Evolutionary conservation across 2,113 vertebrate genomes (phyloP).

Genomic region (Engraulis encrasicolus): DNA sequence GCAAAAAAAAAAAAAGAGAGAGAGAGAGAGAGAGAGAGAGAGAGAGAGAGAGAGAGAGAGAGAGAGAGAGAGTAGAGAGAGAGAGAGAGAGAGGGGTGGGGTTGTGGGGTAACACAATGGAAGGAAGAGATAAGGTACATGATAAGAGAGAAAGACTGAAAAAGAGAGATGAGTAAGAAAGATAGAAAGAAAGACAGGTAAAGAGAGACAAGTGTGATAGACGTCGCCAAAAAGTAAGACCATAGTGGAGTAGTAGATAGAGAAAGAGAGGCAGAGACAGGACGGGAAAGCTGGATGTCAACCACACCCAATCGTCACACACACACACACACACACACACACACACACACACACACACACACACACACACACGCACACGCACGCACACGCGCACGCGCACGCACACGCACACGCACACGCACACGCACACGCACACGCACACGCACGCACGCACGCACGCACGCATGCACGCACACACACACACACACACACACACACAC

Average conservation of each 20-base stretch:
- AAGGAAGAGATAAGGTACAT: conserved; percentile 62
- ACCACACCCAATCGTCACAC: too few relatives aligned
- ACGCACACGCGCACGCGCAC: too few relatives aligned
- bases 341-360: not conserved
- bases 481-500: conserved; percentile 13
- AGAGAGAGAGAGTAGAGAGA: conserved; percentile 34
- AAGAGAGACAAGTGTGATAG: not conserved
- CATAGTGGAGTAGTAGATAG: too few relatives aligned
- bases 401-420: not conserved
- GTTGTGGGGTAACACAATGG: conserved; percentile 59
- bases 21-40: not conserved
- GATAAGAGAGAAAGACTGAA: not conserved
- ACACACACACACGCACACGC: not conserved
- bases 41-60: not conserved
- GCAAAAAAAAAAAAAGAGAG: too few relatives aligned
- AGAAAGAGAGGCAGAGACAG: too few relatives aligned
- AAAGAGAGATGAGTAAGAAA: conserved; percentile 45
- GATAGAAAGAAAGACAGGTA: not conserved
- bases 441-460: not conserved
- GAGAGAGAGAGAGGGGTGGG: conserved; percentile 34
- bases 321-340: not conserved
- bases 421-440: too few relatives aligned
- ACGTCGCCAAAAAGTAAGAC: not conserved
- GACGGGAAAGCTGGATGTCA: too few relatives aligned
- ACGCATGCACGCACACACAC: not conserved